These are phyloP conservation scores for Drepana arcuata DNA, from an alignment of 1,140 invertebrate species.

Conservation along the genomic window DNA sequence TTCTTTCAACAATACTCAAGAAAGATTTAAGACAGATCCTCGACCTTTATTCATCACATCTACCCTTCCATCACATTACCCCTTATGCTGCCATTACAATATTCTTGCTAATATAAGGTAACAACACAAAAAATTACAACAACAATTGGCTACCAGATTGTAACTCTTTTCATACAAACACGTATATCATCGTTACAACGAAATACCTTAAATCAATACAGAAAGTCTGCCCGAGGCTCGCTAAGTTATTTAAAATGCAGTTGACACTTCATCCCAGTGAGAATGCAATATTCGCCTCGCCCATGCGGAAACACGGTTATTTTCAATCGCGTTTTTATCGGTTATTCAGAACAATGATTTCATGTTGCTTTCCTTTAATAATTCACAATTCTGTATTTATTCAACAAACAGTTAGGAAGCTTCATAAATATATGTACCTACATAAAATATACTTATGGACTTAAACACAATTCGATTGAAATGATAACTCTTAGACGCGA, in stretches of 20 bases:
- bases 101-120: neutral
- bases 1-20: too few relatives aligned
- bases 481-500: too few relatives aligned
- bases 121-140: neutral
- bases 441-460: too few relatives aligned
- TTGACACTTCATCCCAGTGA: slow-evolving; percentile 56
- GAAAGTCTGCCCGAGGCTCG: slow-evolving; percentile 24
- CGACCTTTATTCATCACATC: too few relatives aligned
- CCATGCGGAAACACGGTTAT: slow-evolving; percentile 54
- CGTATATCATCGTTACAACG: neutral
- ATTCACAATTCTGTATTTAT: too few relatives aligned
- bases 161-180: neutral
- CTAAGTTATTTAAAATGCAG: slow-evolving; percentile 66
- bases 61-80: too few relatives aligned
- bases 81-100: neutral
- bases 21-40: too few relatives aligned
- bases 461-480: too few relatives aligned
- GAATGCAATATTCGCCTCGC: slow-evolving; percentile 65
- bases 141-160: neutral
- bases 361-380: slow-evolving; percentile 12
- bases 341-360: slow-evolving; percentile 18
- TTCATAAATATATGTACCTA: too few relatives aligned
- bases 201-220: slow-evolving; percentile 53
- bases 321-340: slow-evolving; percentile 38
- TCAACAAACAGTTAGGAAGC: too few relatives aligned